Evolutionary conservation across 2,113 vertebrate species (phyloP), one percentile per base, ranked within the genome.

Genomic region (Junco hyemalis): DNA sequence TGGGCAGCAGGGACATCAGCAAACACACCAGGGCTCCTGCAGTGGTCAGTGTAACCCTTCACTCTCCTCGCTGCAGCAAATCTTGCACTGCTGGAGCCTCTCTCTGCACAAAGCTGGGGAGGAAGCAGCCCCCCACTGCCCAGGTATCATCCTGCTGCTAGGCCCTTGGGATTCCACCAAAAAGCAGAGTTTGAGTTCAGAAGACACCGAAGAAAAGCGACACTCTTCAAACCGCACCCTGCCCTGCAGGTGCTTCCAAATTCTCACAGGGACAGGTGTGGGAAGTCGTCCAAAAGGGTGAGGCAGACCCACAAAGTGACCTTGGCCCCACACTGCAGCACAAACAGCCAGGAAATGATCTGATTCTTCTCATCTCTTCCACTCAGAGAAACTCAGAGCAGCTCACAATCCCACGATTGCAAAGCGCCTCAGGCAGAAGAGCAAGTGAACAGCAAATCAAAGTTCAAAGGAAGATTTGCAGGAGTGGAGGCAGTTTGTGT

Each of bases 211-310:
- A 29, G 63, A 12, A 76, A 47, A 40, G 24, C 14, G 50, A 13
- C 6, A 12, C 5, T 24, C 63, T 44, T 71, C 59, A 24, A 85
- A 38, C 5, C 5, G 11, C 69, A 7, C 16, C 8, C 65, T 63
- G 61, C n/a, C 71, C 74, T 6, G 2, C 7, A 5, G 10, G 16
- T 2, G 2, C 28, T 45, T 29, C n/a, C 0, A 0, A 0, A 1
- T 2, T 21, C 25, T 12, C 29, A 12, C 8, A 2, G 38, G 56
- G 35, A 38, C 31, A 26, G 14, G 9, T 6, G 15, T 63, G 57
- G 53, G 15, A 68, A 69, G 33, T 5, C 7, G 42, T 57, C 79
- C 70, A 4, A 17, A 74, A 45, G 47, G 36, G 14, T 10, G 45
- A 88, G 70, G 70, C n/a, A 60, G 45, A 15, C 69, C 14, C 89